Evolutionary conservation across 1,140 invertebrate species (phyloP).

Genomic region (Zaprionus lachaisei): DNA sequence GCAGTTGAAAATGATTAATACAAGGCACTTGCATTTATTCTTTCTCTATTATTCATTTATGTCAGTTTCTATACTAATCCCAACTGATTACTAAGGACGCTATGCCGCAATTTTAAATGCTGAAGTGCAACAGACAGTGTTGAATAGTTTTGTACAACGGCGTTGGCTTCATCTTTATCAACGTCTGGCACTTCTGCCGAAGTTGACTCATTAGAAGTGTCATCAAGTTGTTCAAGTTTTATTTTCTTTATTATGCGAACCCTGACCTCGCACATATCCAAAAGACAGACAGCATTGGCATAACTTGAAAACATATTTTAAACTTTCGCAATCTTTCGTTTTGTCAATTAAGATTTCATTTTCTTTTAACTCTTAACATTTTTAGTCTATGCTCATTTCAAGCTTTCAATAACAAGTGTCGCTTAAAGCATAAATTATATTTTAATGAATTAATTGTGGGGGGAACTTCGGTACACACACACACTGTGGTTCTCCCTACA

Average conservation of each 20-base stretch:
- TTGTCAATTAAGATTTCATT: background rate
- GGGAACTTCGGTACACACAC: background rate
- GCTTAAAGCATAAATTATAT: slow-evolving; percentile 10
- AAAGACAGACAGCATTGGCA: background rate
- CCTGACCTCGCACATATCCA: background rate
- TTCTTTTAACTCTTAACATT: background rate
- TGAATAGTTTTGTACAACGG: slow-evolving; percentile 12
- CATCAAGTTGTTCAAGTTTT: slow-evolving; percentile 37
- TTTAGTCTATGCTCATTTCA: background rate
- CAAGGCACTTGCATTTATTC: background rate
- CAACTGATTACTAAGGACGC: background rate
- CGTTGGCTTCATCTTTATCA: slow-evolving; percentile 25
- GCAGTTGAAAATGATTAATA: no score
- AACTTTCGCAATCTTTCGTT: background rate
- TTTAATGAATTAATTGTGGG: slow-evolving; percentile 26
- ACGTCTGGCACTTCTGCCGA: slow-evolving; percentile 16
- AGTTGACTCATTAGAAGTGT: slow-evolving; percentile 39
- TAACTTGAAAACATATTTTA: background rate
- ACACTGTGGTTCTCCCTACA: background rate
- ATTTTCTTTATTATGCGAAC: background rate
- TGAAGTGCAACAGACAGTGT: no score
- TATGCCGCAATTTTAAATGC: background rate
- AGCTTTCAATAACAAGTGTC: background rate
- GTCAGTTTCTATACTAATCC: background rate
- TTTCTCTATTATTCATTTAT: background rate